A percentile compares a stretch with the other conserved stretches of the same genome.
These are phyloP conservation scores for Ooceraea biroi DNA, from an alignment of 1,140 invertebrate species.

Conservation along the genomic window DNA sequence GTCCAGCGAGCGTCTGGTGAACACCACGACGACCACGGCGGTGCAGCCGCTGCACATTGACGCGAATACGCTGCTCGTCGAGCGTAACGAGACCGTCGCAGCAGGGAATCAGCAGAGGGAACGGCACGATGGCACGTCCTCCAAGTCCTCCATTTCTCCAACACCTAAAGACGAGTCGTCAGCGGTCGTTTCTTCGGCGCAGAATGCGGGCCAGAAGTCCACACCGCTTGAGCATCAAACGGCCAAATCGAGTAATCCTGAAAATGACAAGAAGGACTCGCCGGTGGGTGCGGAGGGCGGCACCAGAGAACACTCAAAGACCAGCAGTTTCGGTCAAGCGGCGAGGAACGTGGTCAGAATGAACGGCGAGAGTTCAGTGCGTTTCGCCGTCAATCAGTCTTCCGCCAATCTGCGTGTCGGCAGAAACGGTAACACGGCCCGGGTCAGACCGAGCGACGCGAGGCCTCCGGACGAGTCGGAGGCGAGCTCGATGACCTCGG, in stretches of 20 bases:
- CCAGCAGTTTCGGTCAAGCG: slow-evolving; percentile 38
- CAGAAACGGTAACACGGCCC: background rate
- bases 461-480: slow-evolving; percentile 16
- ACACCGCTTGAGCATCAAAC: slow-evolving; percentile 16
- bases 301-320: slow-evolving; percentile 40
- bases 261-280: slow-evolving; percentile 46
- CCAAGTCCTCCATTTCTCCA: slow-evolving; percentile 41
- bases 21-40: slow-evolving; percentile 82
- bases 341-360: slow-evolving; percentile 9
- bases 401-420: slow-evolving; percentile 45
- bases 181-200: background rate
- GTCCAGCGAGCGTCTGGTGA: slow-evolving; percentile 81
- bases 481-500: background rate
- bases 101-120: slow-evolving; percentile 47
- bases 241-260: background rate
- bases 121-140: background rate
- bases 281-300: background rate
- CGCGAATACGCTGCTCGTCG: slow-evolving; percentile 45
- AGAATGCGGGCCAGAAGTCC: slow-evolving; percentile 17
- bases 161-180: slow-evolving; percentile 37
- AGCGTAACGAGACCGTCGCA: slow-evolving; percentile 10
- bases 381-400: slow-evolving; percentile 15
- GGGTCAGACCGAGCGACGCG: background rate
- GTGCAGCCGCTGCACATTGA: slow-evolving; percentile 83
- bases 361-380: slow-evolving; percentile 10